These are phyloP conservation scores for Lepilemur septentrionalis DNA, from an alignment of 2,797 vertebrate genomes.

Conservation along the genomic window DNA sequence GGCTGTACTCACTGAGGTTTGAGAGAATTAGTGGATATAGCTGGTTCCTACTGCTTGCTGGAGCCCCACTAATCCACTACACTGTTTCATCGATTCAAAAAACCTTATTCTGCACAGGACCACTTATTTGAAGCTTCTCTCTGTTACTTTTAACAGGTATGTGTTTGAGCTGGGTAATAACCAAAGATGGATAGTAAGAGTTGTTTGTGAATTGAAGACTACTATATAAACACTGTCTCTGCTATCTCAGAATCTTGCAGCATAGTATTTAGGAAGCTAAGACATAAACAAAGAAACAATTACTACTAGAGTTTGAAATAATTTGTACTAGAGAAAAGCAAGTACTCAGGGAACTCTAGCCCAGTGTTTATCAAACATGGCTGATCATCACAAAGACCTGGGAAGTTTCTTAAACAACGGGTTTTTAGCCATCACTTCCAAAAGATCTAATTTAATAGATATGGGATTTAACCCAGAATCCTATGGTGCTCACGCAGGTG, in stretches of 20 bases:
- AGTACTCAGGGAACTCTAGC: neutral
- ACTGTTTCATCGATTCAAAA: neutral
- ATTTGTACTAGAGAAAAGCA: neutral
- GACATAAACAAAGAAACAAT: neutral
- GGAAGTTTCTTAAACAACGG: neutral
- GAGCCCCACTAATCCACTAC: neutral
- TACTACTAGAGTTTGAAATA: neutral
- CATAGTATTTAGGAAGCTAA: neutral
- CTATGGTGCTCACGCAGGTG: neutral
- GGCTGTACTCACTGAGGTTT: neutral
- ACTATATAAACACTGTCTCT: neutral
- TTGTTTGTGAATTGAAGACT: neutral
- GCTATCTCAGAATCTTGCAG: neutral
- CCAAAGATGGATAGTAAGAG: neutral
- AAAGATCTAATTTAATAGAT: neutral
- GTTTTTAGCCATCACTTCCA: neutral
- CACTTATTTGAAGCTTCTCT: neutral
- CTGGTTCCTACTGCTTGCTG: neutral
- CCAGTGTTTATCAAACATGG: neutral
- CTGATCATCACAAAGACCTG: neutral
- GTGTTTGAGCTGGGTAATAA: neutral
- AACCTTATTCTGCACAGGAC: neutral
- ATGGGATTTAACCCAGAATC: neutral
- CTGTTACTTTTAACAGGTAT: neutral
- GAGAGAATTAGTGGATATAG: neutral